Base-by-base conservation (phyloP, 2,113 vertebrate genomes). In the Argyrosomus japonicus region DNA sequence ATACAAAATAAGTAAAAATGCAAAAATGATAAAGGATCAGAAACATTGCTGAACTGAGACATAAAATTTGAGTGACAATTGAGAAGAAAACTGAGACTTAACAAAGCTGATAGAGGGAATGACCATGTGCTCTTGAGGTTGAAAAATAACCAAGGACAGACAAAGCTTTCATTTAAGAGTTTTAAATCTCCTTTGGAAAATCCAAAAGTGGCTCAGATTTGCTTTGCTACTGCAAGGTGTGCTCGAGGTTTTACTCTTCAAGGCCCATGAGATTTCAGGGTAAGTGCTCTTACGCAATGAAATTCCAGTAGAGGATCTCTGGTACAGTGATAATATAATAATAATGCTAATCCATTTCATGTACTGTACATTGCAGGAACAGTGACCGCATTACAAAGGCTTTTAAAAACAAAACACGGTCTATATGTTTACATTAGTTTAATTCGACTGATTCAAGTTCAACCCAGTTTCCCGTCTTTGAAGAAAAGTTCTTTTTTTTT, bases 141-240 rank as follows among this genome's bases (percentile, higher is more conserved):
- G 7, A 50, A 51, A 79, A 70, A 40, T 40, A 58, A 21, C 15
- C 19, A 78, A 64, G 51, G 54, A 53, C 19, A 58, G 27, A 40
- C 5, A 64, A 64, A 53, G 21, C 58, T 3, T 40, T n/a, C 51
- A 14, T 32, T 43, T 43, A 6, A 21, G 9, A 2, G 56, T 36
- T 5, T 60, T 10, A 47, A 50, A 56, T 1, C 18, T 19, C 40
- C 69, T 53, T 29, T 79, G 51, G 1, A 70, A 84, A 68, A 40
- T 4, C 29, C 53, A 70, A 6, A 51, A 32, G 15, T 63, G 64
- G 15, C 11, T 69, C 13, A 58, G 2, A 70, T 51, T 29, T 29
- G 57, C 32, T 58, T 9, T 68, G 2, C 18, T 60, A n/a, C 51
- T 23, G 11, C 3, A 5, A 40, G 36, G 25, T 50, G 62, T 62